Base-by-base conservation (phyloP, 2,888 invertebrate species). In the Proisotoma minuta region DNA sequence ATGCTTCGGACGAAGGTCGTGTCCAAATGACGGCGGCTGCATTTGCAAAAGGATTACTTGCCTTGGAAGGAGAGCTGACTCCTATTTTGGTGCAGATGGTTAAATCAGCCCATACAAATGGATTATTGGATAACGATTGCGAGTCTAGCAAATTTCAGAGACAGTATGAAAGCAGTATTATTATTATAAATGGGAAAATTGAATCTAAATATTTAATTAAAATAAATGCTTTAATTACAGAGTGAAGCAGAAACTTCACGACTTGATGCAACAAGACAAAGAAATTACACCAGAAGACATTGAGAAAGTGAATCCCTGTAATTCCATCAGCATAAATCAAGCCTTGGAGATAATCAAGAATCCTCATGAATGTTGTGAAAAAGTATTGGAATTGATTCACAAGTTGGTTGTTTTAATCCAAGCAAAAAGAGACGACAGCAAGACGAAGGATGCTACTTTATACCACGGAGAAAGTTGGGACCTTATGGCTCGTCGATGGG, bases 1-100 rank as follows among this genome's bases (percentile, higher is more conserved):
- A 99, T 79, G 98, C 99, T 0, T 97, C 97, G 0, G 99, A 99
- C 78, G 99, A 99, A 78, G 99, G 99, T 2, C 83, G 99, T 60
- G 99, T 99, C 1, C 99, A 99, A 80, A 99, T 99, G 97, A 99
- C 99, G 0, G 99, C 99, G 0, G 99, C 99, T 0, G 99, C 99
- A 1, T 99, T 99, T 79, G 96, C 99, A 2, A 99, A 98, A 81
- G 99, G 99, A 0, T 81, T 99, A 28, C 81, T 99, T 8, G 99
- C 99, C 0, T 78, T 99, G 56, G 99, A 99, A 78, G 99, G 99
- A 0, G 98, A 99, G 79, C 82, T 99, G 40, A 97, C 99, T 0
- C 99, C 99, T 0, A 99, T 99, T 77, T 81, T 99, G 51, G 98
- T 98, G 54, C 99, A 99, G 80, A 99, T 99, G 98, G 98, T 99